These are phyloP conservation scores for Petaurus breviceps DNA, from an alignment of 2,113 vertebrate species.

Conservation along the genomic window DNA sequence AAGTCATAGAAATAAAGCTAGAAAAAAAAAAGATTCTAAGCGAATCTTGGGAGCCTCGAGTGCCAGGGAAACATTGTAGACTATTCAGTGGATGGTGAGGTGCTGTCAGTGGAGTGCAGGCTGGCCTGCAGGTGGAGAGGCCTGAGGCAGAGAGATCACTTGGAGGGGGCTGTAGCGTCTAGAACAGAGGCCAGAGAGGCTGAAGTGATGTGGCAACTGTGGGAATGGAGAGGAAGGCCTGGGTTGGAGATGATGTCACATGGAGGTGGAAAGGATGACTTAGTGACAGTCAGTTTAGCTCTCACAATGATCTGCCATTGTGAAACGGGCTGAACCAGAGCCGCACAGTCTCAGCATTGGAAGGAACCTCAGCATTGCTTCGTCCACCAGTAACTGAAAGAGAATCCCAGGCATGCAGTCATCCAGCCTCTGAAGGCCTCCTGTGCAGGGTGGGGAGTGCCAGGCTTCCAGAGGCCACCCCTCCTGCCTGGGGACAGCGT, in stretches of 20 bases:
- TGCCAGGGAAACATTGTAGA: neutral
- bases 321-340: neutral
- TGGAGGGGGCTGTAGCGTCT: neutral
- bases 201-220: neutral
- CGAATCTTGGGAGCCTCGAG: neutral
- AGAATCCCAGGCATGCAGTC: neutral
- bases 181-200: neutral
- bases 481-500: neutral
- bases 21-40: neutral
- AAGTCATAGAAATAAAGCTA: neutral
- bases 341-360: neutral
- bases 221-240: neutral
- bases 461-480: neutral
- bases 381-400: neutral
- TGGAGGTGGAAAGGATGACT: neutral
- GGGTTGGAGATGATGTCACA: neutral
- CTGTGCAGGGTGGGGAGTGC: neutral
- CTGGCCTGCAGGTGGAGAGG: neutral
- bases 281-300: neutral
- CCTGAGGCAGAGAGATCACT: neutral
- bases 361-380: neutral
- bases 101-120: neutral
- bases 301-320: neutral
- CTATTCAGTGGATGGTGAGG: neutral
- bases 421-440: neutral